Conservation (phyloP, 2,888 invertebrate genomes). For the Cataglyphis cursor region DNA sequence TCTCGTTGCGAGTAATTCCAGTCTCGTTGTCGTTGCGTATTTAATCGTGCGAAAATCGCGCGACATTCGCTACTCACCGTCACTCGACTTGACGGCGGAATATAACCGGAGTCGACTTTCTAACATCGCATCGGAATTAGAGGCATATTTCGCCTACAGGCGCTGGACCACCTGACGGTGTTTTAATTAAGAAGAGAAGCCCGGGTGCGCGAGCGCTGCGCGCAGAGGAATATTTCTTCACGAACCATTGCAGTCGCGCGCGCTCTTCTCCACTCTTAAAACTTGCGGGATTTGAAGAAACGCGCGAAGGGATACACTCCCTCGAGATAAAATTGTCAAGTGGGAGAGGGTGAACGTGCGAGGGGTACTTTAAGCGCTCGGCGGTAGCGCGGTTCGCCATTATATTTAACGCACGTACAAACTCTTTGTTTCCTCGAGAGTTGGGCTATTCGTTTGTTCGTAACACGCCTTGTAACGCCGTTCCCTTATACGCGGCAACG, state of each 20-base stretch:
- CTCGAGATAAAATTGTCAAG: constrained; percentile 70
- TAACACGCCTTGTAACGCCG: constrained; percentile 66
- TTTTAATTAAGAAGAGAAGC: constrained; percentile 68
- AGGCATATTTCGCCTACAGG: constrained; percentile 52
- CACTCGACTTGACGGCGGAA: constrained; percentile 31
- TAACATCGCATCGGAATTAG: constrained; percentile 55
- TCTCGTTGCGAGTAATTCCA: constrained; percentile 32
- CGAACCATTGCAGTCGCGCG: constrained; percentile 42
- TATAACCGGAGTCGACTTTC: constrained; percentile 38
- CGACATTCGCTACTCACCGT: constrained; percentile 33
- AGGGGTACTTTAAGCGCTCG: constrained; percentile 25
- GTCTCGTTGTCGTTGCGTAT: constrained; percentile 19
- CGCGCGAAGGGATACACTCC: constrained; percentile 17
- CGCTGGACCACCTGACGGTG: constrained; percentile 48
- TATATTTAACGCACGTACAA: constrained; percentile 71
- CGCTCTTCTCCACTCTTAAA: constrained; percentile 34
- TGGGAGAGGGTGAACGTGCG: constrained; percentile 21
- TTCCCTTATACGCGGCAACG: constrained; percentile 39
- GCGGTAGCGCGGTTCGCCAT: constrained; percentile 28
- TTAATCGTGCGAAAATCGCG: constrained; percentile 15
- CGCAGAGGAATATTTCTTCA: constrained; percentile 64
- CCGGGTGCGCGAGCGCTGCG: constrained; percentile 8
- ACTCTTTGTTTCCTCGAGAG: constrained; percentile 72
- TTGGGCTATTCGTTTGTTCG: constrained; percentile 72
- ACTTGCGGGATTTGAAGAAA: constrained; percentile 1